These are phyloP conservation scores for Apamea anceps DNA, from an alignment of 2,888 invertebrate genomes.

Conservation along the genomic window DNA sequence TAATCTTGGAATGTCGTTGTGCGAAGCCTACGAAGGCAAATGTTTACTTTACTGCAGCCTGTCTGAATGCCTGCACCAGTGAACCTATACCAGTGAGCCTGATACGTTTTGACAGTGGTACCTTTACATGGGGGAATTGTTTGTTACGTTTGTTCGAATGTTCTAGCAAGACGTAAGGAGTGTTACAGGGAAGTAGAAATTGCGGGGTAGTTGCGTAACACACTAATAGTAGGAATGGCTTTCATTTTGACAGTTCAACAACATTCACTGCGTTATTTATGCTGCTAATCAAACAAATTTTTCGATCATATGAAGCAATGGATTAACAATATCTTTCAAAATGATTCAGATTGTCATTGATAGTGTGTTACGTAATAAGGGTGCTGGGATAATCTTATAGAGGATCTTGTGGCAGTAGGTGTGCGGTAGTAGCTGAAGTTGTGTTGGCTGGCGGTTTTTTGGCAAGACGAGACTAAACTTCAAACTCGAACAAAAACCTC, in stretches of 20 bases:
- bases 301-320: too few species aligned
- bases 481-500: background rate
- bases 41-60: slow-evolving; percentile 41
- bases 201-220: too few species aligned
- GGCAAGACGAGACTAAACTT: background rate
- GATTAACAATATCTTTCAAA: too few species aligned
- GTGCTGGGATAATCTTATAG: background rate
- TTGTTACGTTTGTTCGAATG: too few species aligned
- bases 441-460: background rate
- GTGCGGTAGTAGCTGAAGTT: too few species aligned
- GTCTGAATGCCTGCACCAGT: slow-evolving; percentile 2
- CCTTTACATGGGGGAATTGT: background rate
- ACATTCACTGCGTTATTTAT: too few species aligned
- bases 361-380: too few species aligned
- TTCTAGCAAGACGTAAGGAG: background rate
- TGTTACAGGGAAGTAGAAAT: background rate
- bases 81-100: background rate
- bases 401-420: background rate
- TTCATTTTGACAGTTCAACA: too few species aligned
- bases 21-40: slow-evolving; percentile 48
- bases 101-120: slow-evolving; percentile 6
- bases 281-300: too few species aligned
- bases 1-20: slow-evolving; percentile 45
- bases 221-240: too few species aligned
- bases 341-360: too few species aligned